Percentiles rank a stretch among this genome's conserved stretches.
These are phyloP conservation scores for Lysandra bellargus DNA, from an alignment of 2,888 invertebrate species.

Conservation along the genomic window DNA sequence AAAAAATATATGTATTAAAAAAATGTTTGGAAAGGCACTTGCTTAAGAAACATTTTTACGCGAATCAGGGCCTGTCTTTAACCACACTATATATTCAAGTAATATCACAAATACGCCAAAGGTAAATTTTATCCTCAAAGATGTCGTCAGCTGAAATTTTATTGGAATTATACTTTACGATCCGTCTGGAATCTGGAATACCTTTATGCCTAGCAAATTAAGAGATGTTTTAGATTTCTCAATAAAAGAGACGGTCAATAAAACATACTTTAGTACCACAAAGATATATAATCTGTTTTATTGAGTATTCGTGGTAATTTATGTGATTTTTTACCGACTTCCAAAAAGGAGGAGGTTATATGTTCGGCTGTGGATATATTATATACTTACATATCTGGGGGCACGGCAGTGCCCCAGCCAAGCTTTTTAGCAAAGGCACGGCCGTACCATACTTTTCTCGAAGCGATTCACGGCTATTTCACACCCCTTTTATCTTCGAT, in stretches of 20 bases:
- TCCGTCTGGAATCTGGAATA: slow-evolving; percentile 2
- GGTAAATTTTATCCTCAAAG: slow-evolving; percentile 10
- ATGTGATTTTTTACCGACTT: not conserved
- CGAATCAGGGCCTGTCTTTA: not conserved
- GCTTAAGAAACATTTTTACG: not conserved
- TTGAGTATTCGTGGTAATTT: not conserved
- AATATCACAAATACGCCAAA: not conserved
- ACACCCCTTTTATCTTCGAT: no score
- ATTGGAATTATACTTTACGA: slow-evolving; percentile 8
- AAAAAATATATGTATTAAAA: no score
- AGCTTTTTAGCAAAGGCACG: no score
- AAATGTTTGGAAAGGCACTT: not conserved
- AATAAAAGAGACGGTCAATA: slow-evolving; percentile 3
- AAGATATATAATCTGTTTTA: not conserved
- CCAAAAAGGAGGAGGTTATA: no score
- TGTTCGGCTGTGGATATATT: no score
- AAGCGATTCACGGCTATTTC: no score
- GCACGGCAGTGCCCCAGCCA: no score
- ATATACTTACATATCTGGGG: no score
- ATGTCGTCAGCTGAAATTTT: slow-evolving; percentile 10
- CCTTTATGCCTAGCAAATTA: not conserved
- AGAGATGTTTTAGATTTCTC: not conserved
- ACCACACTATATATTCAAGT: not conserved
- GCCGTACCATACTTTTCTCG: no score
- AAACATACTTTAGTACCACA: not conserved